phyloP scores from a whole-genome alignment of 37 sponge, comb jelly and placozoan genomes.

The Beroe forskalii region DNA sequence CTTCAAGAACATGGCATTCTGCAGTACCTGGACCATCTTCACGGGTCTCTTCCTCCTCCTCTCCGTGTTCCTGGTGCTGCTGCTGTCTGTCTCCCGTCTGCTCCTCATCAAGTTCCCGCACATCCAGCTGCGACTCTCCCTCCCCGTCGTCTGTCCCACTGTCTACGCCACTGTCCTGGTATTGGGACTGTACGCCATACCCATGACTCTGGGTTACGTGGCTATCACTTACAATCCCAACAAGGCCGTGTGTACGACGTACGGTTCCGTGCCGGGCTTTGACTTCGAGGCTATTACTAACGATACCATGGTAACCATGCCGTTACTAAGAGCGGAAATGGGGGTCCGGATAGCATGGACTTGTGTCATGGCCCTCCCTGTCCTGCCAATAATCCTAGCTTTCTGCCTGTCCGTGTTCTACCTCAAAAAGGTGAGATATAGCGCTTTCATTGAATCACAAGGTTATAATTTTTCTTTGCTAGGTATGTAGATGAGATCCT shows the following conservation, averaged over 20 bases:
- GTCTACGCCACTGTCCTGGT: background rate
- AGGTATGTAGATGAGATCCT: too few species aligned
- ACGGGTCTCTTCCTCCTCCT: background rate
- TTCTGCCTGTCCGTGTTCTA: background rate
- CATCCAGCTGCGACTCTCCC: background rate
- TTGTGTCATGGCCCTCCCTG: conserved; percentile 18
- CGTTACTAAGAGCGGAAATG: background rate
- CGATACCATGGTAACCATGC: background rate
- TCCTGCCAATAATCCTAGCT: background rate
- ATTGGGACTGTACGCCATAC: background rate
- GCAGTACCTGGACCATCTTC: conserved; percentile 11
- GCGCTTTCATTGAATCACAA: too few species aligned
- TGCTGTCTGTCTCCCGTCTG: background rate
- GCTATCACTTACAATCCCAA: background rate
- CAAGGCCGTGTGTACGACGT: conserved; percentile 12
- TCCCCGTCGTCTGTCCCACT: background rate
- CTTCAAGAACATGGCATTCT: background rate
- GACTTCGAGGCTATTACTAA: background rate
- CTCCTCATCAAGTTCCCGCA: conserved; percentile 16
- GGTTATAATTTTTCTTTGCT: too few species aligned
- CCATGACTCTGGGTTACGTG: background rate
- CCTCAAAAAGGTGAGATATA: conserved; percentile 26
- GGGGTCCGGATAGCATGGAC: background rate
- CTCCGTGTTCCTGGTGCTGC: background rate
- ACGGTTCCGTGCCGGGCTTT: background rate